Evolutionary conservation across 2,888 invertebrate species (phyloP).

Genomic region (Mamestra brassicae): DNA sequence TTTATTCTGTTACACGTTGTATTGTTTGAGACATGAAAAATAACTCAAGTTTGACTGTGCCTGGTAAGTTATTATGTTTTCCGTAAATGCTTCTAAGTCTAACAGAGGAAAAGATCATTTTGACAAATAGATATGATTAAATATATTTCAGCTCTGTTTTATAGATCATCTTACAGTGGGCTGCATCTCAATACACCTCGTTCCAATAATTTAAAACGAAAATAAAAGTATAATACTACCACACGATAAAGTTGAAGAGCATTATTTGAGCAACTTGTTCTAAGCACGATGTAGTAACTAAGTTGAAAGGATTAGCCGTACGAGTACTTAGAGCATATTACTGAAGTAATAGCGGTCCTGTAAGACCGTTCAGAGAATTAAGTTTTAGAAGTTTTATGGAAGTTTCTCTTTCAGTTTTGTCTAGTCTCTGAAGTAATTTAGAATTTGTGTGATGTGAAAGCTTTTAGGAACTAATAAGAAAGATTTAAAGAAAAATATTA

Average conservation of each 20-base stretch:
- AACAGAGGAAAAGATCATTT: too few species aligned
- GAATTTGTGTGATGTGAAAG: neutral
- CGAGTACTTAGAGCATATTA: conserved; percentile 17
- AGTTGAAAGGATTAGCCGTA: conserved; percentile 32
- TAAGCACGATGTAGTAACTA: conserved; percentile 4
- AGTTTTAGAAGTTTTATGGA: conserved; percentile 1
- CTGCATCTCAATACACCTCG: neutral
- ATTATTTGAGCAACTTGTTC: conserved; percentile 13
- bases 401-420: conserved; percentile 4
- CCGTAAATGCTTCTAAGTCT: too few species aligned
- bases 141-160: neutral
- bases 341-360: conserved; percentile 4
- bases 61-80: too few species aligned
- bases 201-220: conserved; percentile 9
- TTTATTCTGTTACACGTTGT: too few species aligned
- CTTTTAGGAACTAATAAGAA: neutral
- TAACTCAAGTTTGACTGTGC: too few species aligned
- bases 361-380: neutral
- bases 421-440: conserved; percentile 8
- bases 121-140: too few species aligned
- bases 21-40: too few species aligned
- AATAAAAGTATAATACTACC: neutral
- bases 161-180: neutral
- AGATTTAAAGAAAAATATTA: neutral
- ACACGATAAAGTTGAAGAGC: neutral